Base-by-base conservation (phyloP, 2,797 vertebrate genomes). In the Craterocephalus amniculus region DNA sequence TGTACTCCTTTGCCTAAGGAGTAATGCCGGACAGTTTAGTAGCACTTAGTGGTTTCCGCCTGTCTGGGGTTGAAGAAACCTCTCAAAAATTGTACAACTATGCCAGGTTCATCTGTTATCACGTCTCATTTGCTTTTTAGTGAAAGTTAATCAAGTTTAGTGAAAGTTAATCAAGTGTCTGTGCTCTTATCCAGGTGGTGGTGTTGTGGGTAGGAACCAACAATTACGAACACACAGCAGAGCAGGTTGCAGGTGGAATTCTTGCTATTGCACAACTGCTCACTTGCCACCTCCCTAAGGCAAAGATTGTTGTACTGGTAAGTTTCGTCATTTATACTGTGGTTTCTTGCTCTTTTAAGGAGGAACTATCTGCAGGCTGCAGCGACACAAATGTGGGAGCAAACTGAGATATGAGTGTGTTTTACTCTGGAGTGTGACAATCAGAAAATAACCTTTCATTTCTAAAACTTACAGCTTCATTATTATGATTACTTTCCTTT, bases 191-290 rank as follows among this genome's bases (percentile, higher is more conserved):
- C 6, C 78, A 99, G 98, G 97, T 96, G 80, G 96, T 98, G 77
- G 97, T 99, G 76, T 87, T 99, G 83, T 99, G 98, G 97, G 96
- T 99, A 63, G 97, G 98, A 90, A 99, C 97, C 89, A 99, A 99
- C 88, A 99, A 99, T 81, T 93, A 98, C 0, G 90, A 96, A 74
- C 97, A 99, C 91, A 95, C 96, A 0, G 97, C 97, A 1, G 96
- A 98, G 71, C 96, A 99, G 83, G 95, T 99, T 22, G 96, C 97
- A 4, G 97, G 96, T 51, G 98, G 98, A 31, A 95, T 99, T 18
- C 92, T 97, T 81, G 95, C 96, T 16, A 96, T 98, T 12, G 95
- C 95, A 63, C 94, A 92, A 64, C 94, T 97, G 74, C 95, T 99
- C 74, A 95, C 95, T 72, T 88, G 93, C 35, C 90, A 87, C 74